These are phyloP conservation scores for Brachypteracias leptosomus DNA, from an alignment of 2,113 vertebrate genomes.

Conservation along the genomic window DNA sequence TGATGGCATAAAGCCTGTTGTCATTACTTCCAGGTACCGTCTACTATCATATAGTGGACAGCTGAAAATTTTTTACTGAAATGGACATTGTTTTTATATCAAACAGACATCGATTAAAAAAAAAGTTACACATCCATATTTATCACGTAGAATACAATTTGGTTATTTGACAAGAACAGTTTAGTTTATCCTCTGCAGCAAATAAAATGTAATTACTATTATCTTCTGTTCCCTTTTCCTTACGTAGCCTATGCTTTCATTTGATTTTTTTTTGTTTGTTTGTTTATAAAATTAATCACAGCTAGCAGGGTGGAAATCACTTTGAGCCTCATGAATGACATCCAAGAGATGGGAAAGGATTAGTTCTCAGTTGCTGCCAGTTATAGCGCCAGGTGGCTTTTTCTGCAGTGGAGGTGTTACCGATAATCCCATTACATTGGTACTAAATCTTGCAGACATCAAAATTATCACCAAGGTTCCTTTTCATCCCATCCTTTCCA, in stretches of 20 bases:
- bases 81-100: not conserved
- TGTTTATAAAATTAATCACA: conserved; percentile 94
- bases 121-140: not conserved
- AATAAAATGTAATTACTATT: conserved; percentile 36
- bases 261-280: conserved; percentile 76
- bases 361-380: conserved; percentile 93
- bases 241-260: conserved; percentile 66
- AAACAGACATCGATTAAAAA: not conserved
- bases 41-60: not conserved
- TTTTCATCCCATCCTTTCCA: conserved; percentile 91
- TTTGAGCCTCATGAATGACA: conserved; percentile 94
- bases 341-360: conserved; percentile 97
- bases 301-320: conserved; percentile 90
- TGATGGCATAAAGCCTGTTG: conserved; percentile 11
- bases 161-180: not conserved
- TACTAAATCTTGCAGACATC: conserved; percentile 91
- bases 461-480: conserved; percentile 89
- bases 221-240: conserved; percentile 13
- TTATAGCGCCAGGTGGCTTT: conserved; percentile 96
- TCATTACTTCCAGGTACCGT: conserved; percentile 25
- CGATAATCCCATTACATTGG: conserved; percentile 97
- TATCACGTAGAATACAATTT: not conserved
- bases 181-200: not conserved
- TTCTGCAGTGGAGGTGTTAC: conserved; percentile 93
- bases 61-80: not conserved